Conservation (phyloP, 2,888 invertebrate genomes). For the Ophraella communa region DNA sequence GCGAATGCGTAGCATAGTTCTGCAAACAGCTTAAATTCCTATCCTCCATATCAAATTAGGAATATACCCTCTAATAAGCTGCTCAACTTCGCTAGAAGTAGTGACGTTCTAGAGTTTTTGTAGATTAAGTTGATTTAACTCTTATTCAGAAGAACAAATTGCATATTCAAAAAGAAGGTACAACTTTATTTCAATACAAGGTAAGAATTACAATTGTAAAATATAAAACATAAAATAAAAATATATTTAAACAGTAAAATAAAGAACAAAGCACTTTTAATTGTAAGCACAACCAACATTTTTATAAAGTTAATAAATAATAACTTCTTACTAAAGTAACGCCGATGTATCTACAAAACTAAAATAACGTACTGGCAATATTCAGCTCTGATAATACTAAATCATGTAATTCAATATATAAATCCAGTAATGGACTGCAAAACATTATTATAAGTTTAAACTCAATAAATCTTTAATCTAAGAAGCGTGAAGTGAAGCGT, state of each 20-base stretch:
- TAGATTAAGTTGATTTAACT: not conserved
- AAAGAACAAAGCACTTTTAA: slow-evolving; percentile 17
- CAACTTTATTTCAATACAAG: slow-evolving; percentile 22
- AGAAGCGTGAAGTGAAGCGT: too few species aligned
- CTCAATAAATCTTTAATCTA: too few species aligned
- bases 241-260: slow-evolving; percentile 16
- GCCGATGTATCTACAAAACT: not conserved
- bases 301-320: not conserved
- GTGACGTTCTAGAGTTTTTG: too few species aligned
- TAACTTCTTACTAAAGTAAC: not conserved
- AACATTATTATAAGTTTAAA: too few species aligned
- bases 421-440: too few species aligned
- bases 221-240: slow-evolving; percentile 23
- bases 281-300: slow-evolving; percentile 9
- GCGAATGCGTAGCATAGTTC: too few species aligned
- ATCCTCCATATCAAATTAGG: too few species aligned
- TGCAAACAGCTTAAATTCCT: too few species aligned
- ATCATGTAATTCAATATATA: too few species aligned
- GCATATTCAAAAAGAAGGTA: slow-evolving; percentile 8
- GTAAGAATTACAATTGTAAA: slow-evolving; percentile 19
- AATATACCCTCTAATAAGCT: too few species aligned
- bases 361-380: not conserved
- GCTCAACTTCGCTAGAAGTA: too few species aligned
- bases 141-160: too few species aligned
- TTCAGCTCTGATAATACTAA: not conserved